Conservation (phyloP, 2,113 vertebrate genomes). For the Bubo scandiacus region DNA sequence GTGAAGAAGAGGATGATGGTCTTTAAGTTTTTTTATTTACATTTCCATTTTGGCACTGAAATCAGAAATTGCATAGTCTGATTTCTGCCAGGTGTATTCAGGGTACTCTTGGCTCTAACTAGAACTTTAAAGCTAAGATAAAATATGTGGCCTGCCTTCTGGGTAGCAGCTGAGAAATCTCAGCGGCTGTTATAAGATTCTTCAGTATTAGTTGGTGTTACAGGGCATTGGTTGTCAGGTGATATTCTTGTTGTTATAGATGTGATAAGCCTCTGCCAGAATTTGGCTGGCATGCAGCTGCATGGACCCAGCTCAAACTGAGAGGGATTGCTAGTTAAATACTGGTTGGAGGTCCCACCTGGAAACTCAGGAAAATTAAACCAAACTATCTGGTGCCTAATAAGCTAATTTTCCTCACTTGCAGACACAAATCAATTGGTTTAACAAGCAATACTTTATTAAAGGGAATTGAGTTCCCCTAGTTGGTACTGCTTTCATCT, state of each 20-base stretch:
- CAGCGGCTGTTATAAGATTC: neutral
- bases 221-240: neutral
- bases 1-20: neutral
- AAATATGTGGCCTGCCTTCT: neutral
- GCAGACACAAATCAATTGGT: neutral
- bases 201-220: neutral
- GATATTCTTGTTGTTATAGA: neutral
- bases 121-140: neutral
- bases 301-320: neutral
- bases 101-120: neutral
- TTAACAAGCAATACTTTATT: neutral
- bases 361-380: neutral
- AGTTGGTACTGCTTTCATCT: neutral
- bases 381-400: neutral
- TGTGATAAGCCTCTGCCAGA: neutral
- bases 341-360: neutral
- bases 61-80: neutral
- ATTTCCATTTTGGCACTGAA: neutral
- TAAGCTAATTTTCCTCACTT: neutral
- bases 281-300: neutral
- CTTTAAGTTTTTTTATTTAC: neutral
- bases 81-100: neutral
- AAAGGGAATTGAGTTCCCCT: neutral
- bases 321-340: neutral
- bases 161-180: neutral